A percentile compares a stretch with the other conserved stretches of the same genome.
Evolutionary conservation across 2,113 vertebrate species (phyloP).

Genomic region (Hemiprocne comata): DNA sequence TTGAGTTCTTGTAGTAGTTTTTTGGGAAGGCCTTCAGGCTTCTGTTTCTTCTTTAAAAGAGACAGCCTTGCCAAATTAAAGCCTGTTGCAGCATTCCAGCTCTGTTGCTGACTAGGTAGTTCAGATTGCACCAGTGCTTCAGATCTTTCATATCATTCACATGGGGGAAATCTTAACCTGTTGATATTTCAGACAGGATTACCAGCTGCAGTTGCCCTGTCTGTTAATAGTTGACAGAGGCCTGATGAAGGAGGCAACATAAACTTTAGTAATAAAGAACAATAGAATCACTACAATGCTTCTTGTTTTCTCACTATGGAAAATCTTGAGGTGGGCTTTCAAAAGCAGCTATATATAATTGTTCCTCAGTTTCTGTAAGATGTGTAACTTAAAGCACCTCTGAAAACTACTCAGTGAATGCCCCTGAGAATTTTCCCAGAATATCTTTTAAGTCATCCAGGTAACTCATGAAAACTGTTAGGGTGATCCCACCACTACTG

Average conservation of each 20-base stretch:
- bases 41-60: neutral
- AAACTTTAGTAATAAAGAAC: neutral
- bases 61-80: neutral
- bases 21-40: neutral
- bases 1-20: no score
- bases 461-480: neutral
- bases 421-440: neutral
- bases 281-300: neutral
- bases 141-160: neutral
- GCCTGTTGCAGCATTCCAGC: neutral
- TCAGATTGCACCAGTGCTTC: neutral
- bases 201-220: neutral
- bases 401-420: neutral
- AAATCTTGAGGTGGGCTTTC: neutral
- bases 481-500: rapidly evolving
- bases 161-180: neutral
- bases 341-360: neutral
- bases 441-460: neutral
- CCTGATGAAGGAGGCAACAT: neutral
- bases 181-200: neutral
- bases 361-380: neutral
- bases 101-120: neutral
- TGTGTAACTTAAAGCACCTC: neutral
- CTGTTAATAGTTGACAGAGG: neutral
- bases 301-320: neutral